Conservation (phyloP, 2,888 invertebrate genomes). For the Lycophotia porphyrea region DNA sequence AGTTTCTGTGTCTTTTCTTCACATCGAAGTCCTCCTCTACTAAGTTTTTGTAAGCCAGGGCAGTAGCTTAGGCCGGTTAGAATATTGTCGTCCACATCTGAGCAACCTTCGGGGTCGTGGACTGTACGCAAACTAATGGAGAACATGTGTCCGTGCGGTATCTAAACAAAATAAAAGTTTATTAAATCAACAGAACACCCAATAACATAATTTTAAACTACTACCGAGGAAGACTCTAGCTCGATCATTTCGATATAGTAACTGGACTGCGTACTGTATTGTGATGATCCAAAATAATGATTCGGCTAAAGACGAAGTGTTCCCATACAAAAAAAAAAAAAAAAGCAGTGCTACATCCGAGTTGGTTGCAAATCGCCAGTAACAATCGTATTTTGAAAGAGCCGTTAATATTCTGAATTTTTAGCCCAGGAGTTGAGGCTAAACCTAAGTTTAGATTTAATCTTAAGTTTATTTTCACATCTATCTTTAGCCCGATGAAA, state of each 20-base stretch:
- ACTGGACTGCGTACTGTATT: not conserved
- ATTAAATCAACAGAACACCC: no score
- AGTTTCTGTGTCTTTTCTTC: not conserved
- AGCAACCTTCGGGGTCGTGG: not conserved
- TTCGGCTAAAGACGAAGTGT: not conserved
- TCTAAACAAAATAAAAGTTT: not conserved
- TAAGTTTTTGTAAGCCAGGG: not conserved
- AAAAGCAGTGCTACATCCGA: not conserved
- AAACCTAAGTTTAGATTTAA: not conserved
- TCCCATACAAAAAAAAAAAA: no score
- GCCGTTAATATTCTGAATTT: not conserved
- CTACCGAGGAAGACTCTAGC: not conserved
- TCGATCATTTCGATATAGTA: not conserved
- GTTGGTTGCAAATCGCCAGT: not conserved
- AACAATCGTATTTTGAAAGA: not conserved
- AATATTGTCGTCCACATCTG: conserved; percentile 1
- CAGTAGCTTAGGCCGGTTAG: conserved; percentile 21
- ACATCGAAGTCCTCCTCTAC: not conserved
- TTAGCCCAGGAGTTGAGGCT: no score
- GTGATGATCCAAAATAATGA: not conserved
- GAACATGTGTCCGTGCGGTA: not conserved
- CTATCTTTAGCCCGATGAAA: not conserved
- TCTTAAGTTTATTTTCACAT: no score
- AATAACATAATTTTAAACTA: not conserved
- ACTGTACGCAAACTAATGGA: conserved; percentile 24